phyloP scores from a whole-genome alignment of 2,113 vertebrate genomes.

The Tiliqua scincoides region DNA sequence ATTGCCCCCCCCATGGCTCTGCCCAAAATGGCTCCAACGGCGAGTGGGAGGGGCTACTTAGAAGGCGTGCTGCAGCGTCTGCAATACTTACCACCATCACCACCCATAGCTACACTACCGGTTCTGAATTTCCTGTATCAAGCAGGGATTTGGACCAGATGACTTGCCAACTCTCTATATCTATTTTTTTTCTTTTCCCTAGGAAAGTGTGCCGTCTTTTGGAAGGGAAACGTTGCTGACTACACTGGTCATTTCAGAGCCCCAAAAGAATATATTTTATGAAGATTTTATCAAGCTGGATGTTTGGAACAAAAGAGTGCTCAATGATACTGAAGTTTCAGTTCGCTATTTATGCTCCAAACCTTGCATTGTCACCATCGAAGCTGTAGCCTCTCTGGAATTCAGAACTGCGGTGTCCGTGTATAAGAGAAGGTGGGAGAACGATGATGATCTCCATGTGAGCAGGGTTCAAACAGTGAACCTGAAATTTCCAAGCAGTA shows the following conservation, averaged over 20 bases:
- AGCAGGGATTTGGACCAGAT: too few relatives aligned
- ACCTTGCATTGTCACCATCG: constrained; percentile 83
- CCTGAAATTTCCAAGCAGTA: constrained; percentile 82
- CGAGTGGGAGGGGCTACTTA: too few relatives aligned
- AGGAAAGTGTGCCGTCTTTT: constrained; percentile 66
- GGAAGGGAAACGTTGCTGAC: constrained; percentile 76
- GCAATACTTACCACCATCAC: too few relatives aligned
- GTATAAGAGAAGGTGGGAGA: constrained; percentile 87
- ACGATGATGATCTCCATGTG: constrained; percentile 68
- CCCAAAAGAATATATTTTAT: constrained; percentile 46
- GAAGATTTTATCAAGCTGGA: constrained; percentile 84
- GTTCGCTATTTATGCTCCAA: constrained; percentile 85
- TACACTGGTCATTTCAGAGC: constrained; percentile 53
- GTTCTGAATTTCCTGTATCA: too few relatives aligned
- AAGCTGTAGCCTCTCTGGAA: constrained; percentile 83
- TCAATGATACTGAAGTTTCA: constrained; percentile 77
- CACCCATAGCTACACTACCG: too few relatives aligned
- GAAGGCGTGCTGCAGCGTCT: too few relatives aligned
- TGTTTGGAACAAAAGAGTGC: constrained; percentile 78
- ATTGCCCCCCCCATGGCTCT: too few relatives aligned
- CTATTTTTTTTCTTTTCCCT: too few relatives aligned
- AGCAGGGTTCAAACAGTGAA: constrained; percentile 75
- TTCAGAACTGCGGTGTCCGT: constrained; percentile 79
- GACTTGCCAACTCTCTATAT: too few relatives aligned
- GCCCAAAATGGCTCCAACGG: too few relatives aligned